Percentiles rank a stretch among this genome's conserved stretches.
phyloP scores from a whole-genome alignment of 2,888 invertebrate species.

The Diadegma fenestrale region DNA sequence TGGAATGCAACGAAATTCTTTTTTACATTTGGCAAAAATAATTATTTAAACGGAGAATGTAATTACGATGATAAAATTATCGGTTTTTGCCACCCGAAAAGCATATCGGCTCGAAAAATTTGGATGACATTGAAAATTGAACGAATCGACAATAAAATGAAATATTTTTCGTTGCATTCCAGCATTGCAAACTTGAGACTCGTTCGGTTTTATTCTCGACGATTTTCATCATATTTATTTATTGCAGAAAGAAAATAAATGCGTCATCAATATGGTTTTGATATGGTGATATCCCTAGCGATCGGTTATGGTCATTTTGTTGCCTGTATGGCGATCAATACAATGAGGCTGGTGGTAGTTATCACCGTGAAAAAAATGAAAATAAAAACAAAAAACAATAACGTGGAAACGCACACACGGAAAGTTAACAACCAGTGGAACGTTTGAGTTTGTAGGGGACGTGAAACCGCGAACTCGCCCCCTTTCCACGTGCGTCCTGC shows the following conservation, averaged over 20 bases:
- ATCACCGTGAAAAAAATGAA: constrained; percentile 48
- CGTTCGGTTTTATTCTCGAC: background rate
- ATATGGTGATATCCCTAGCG: constrained; percentile 9
- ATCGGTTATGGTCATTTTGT: constrained; percentile 5
- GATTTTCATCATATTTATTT: background rate
- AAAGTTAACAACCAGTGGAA: constrained; percentile 57
- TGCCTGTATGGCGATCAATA: constrained; percentile 21
- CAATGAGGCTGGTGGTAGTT: constrained; percentile 34
- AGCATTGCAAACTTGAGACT: too few relatives aligned
- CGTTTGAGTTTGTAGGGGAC: constrained; percentile 57
- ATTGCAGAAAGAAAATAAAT: background rate
- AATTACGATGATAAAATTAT: too few relatives aligned
- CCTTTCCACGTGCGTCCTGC: constrained; percentile 5
- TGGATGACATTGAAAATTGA: too few relatives aligned
- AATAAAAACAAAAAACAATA: constrained; percentile 6
- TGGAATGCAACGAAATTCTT: too few relatives aligned
- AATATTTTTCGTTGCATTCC: too few relatives aligned
- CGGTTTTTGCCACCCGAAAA: too few relatives aligned
- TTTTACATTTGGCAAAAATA: too few relatives aligned
- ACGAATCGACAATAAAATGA: too few relatives aligned
- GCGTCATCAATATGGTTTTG: background rate
- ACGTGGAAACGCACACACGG: constrained; percentile 39
- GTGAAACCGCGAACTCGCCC: constrained; percentile 45
- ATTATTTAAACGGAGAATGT: too few relatives aligned
- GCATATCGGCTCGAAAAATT: too few relatives aligned